Percentiles rank a stretch among this genome's conserved stretches.
These are phyloP conservation scores for Halocaridina rubra DNA, from an alignment of 2,888 invertebrate genomes.

Conservation along the genomic window DNA sequence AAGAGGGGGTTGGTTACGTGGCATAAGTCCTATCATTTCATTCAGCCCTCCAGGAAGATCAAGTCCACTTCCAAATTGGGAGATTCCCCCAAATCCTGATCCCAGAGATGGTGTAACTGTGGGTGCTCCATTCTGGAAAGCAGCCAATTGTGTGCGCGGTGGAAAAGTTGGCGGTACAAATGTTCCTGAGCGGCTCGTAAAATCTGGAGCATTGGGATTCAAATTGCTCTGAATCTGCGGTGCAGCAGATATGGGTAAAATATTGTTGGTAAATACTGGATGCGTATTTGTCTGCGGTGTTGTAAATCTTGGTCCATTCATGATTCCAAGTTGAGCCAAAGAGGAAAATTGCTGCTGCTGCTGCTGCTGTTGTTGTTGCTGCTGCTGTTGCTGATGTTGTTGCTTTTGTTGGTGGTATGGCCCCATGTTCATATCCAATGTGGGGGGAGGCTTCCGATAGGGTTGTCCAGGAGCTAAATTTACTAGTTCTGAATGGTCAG, in stretches of 20 bases:
- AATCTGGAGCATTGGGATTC: conserved; percentile 85
- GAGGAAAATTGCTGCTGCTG: conserved; percentile 43
- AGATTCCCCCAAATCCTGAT: conserved; percentile 33
- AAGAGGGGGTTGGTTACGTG: conserved; percentile 43
- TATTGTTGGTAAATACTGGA: conserved; percentile 59
- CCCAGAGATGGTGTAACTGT: conserved; percentile 53
- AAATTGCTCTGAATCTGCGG: conserved; percentile 71
- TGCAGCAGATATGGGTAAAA: conserved; percentile 61
- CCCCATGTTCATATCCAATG: conserved; percentile 31
- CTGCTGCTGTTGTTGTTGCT: conserved; percentile 56
- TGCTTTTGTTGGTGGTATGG: conserved; percentile 50
- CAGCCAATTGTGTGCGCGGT: conserved; percentile 54
- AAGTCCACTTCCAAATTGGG: conserved; percentile 45
- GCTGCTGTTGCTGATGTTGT: conserved; percentile 39
- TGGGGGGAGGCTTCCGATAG: conserved; percentile 54
- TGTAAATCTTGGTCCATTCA: conserved; percentile 62
- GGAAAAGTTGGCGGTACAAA: conserved; percentile 60
- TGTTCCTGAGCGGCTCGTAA: conserved; percentile 73
- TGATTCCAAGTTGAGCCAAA: conserved; percentile 43
- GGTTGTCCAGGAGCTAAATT: conserved; percentile 58
- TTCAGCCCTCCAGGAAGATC: conserved; percentile 35
- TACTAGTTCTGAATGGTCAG: conserved; percentile 51
- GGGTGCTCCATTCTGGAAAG: conserved; percentile 58
- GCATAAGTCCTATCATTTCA: conserved; percentile 49
- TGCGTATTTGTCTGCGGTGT: conserved; percentile 62